Evolutionary conservation across 2,113 vertebrate genomes (phyloP), one percentile per base, ranked within the genome.

Genomic region (Malurus alboscapulatus): DNA sequence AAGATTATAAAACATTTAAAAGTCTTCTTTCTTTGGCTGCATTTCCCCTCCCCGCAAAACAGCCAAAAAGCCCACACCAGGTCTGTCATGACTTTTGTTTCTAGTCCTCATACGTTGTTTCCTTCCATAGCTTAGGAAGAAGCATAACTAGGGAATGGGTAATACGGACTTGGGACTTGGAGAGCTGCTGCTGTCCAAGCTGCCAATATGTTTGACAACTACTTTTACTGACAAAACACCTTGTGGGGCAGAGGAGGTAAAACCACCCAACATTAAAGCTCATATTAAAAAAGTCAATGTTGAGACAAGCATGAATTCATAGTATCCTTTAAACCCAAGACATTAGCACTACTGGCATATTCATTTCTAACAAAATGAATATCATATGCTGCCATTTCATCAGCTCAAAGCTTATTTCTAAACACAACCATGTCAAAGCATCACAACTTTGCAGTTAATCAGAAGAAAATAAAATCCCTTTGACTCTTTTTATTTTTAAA

Each of bases 311-410:
- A 54, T 27, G 32, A 90, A 87, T 36, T 65, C 20, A 72, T 4
- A 57, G 10, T 4, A 58, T 34, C 29, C 65, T 63, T 90, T 71
- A 63, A 88, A 77, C 19, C 2, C 4, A 55, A 85, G 67, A 68
- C 87, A 82, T 93, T 75, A 86, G n/a, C 63, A 62, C 45, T 36
- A 92, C 51, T 74, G 34, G 61, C 79, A 90, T 30, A 53, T 67
- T 77, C 11, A 27, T 36, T 80, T 82, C 50, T 57, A 73, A 66
- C 38, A 55, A 94, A 94, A 94, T 73, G 3, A 90, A 0, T 79
- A 79, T 88, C 81, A 81, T 61, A 87, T 61, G 92, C 54, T 76
- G 29, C 42, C 42, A 47, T 90, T 71, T 92, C 91, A 93, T 73
- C 83, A 90, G 75, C 69, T 92, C 45, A 51, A 45, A 86, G 47